Conservation (phyloP, 2,888 invertebrate genomes). For the Harpalus rufipes region DNA sequence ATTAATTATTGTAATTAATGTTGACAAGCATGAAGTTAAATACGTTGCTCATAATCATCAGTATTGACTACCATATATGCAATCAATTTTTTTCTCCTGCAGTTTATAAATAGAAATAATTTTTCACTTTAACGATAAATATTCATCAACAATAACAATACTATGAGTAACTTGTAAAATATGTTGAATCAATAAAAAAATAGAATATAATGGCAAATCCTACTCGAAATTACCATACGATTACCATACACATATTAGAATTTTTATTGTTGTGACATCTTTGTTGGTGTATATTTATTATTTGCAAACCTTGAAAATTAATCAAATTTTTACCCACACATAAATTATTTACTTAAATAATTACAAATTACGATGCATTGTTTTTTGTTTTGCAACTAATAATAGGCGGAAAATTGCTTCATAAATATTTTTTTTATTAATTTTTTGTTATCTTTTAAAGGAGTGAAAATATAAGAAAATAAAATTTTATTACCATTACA, state of each 20-base stretch:
- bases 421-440: conserved; percentile 43
- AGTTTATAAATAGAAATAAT: background rate
- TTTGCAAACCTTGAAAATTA: conserved; percentile 56
- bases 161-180: background rate
- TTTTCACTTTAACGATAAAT: background rate
- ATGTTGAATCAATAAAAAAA: conserved; percentile 30
- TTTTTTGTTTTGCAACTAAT: conserved; percentile 48
- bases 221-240: conserved; percentile 32
- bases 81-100: background rate
- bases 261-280: conserved; percentile 50
- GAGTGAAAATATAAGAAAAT: background rate
- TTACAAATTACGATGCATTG: conserved; percentile 11
- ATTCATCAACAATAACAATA: conserved; percentile 10
- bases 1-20: conserved; percentile 16
- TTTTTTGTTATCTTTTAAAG: background rate
- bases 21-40: conserved; percentile 6
- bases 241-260: conserved; percentile 27
- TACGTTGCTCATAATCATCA: background rate
- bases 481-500: conserved; percentile 10
- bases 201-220: conserved; percentile 26
- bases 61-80: background rate
- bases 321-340: conserved; percentile 53
- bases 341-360: conserved; percentile 33
- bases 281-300: conserved; percentile 19
- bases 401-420: conserved; percentile 22